Base-by-base conservation (phyloP, 2,113 vertebrate genomes). In the Electrona antarctica region DNA sequence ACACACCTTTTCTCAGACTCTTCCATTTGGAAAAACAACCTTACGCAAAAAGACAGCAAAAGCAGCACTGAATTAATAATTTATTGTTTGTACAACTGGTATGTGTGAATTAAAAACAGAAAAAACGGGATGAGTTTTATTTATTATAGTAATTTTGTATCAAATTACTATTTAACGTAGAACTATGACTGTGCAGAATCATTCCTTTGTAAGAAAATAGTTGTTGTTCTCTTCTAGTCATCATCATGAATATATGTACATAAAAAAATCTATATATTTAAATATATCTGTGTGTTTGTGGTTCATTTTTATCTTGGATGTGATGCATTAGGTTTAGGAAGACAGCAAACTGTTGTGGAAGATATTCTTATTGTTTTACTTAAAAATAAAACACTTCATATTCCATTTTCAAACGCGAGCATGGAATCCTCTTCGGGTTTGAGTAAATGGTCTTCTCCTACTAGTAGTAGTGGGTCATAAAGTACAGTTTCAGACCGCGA, bases 31-130 rank as follows among this genome's bases (percentile, higher is more conserved):
- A 89, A 83, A 21, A 88, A 79, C 76, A 81, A 81, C 63, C 60
- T 78, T 79, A 82, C 48, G 71, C 78, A 82, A 79, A 91, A 85
- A 12, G 82, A 92, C 85, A 85, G 89, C 90, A 94, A 94, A 94
- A 91, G 91, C 93, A 95, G 96, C 98, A 98, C 97, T 99, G 97
- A 99, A 95, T 94, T 96, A 95, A 96, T 99, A 98, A 98, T 97
- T 99, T 99, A 98, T 97, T 98, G 91, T 98, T 95, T 97, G 95
- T 96, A 95, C 92, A 96, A 97, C 94, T 95, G 82, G 86, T 95
- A 94, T 97, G 96, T 98, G 95, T 97, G 90, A 92, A 94, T 47
- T 60, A 33, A 60, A 60, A 60, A 60, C 87, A 87, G 93, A 95
- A 94, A 62, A 82, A 91, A 94, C 93, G 92, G 95, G 93, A 96